Evolutionary conservation across 2,888 invertebrate species (phyloP).

Genomic region (Macrophya alboannulata): DNA sequence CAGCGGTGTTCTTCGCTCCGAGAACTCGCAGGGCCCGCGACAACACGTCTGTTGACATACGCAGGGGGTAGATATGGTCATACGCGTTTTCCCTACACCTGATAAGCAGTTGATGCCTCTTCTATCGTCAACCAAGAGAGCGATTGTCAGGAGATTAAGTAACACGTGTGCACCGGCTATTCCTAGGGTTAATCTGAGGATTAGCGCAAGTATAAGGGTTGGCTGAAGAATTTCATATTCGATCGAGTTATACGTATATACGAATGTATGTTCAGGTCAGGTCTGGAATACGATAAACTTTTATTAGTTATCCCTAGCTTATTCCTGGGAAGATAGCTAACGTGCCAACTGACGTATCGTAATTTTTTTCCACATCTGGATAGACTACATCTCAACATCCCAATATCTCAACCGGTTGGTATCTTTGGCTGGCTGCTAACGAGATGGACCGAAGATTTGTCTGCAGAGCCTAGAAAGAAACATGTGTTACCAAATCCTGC

Average conservation of each 20-base stretch:
- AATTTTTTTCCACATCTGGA: not conserved
- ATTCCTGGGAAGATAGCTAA: not conserved
- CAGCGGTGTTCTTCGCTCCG: not conserved
- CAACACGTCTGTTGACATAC: conserved; percentile 7
- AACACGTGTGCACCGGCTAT: not conserved
- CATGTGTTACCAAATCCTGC: conserved; percentile 28
- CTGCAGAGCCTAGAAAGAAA: conserved; percentile 10
- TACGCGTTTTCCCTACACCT: not conserved
- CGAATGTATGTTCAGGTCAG: not conserved
- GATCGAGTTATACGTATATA: not conserved
- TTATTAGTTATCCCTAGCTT: not conserved
- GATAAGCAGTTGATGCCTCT: conserved; percentile 2
- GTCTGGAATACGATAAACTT: not conserved
- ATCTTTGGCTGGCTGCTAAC: not conserved
- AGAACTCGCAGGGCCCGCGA: not conserved
- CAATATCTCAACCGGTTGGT: not conserved
- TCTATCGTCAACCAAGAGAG: not conserved
- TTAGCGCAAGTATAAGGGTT: not conserved
- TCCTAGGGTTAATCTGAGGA: not conserved
- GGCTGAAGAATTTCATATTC: not conserved
- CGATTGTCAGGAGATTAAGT: not conserved
- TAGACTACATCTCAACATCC: not conserved
- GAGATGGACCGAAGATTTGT: not conserved
- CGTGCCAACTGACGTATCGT: not conserved
- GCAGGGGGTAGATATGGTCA: conserved; percentile 9